A percentile compares a stretch with the other conserved stretches of the same genome.
Evolutionary conservation across 2,888 invertebrate genomes (phyloP).

Genomic region (Lycaena phlaeas): DNA sequence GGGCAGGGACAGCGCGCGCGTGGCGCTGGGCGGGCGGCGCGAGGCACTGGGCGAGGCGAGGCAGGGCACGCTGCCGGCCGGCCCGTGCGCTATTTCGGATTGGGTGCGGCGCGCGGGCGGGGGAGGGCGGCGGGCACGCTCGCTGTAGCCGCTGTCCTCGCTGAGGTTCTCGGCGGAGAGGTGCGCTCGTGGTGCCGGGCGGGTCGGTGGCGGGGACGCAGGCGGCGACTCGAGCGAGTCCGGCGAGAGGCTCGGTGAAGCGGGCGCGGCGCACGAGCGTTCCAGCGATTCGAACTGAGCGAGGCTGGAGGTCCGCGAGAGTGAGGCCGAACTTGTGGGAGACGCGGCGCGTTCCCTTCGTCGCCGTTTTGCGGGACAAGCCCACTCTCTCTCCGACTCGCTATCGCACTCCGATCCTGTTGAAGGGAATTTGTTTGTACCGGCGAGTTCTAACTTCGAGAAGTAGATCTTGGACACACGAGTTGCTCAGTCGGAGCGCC

Average conservation of each 20-base stretch:
- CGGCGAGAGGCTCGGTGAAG: constrained; percentile 58
- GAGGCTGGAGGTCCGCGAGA: constrained; percentile 85
- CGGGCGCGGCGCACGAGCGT: constrained; percentile 64
- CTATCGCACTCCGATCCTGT: constrained; percentile 72
- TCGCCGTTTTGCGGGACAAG: constrained; percentile 82
- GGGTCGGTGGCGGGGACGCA: constrained; percentile 47
- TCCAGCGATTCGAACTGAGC: constrained; percentile 90
- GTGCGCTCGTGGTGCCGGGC: constrained; percentile 55
- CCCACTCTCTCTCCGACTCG: constrained; percentile 82
- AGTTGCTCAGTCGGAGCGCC: constrained; percentile 33
- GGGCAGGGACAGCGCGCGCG: constrained; percentile 72
- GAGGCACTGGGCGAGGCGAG: constrained; percentile 43
- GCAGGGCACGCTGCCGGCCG: constrained; percentile 56
- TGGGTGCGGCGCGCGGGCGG: constrained; percentile 38
- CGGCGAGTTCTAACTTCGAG: no score
- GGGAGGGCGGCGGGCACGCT: constrained; percentile 59
- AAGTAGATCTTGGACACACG: constrained; percentile 11
- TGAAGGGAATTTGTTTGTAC: constrained; percentile 20
- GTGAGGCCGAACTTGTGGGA: constrained; percentile 66
- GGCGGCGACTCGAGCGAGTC: constrained; percentile 63
- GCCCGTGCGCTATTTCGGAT: constrained; percentile 46
- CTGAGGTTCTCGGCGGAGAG: constrained; percentile 84
- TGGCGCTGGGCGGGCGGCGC: constrained; percentile 44
- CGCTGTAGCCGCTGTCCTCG: constrained; percentile 86
- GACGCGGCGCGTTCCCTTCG: constrained; percentile 73